These are phyloP conservation scores for Volucella bombylans DNA, from an alignment of 2,888 invertebrate genomes.

Conservation along the genomic window DNA sequence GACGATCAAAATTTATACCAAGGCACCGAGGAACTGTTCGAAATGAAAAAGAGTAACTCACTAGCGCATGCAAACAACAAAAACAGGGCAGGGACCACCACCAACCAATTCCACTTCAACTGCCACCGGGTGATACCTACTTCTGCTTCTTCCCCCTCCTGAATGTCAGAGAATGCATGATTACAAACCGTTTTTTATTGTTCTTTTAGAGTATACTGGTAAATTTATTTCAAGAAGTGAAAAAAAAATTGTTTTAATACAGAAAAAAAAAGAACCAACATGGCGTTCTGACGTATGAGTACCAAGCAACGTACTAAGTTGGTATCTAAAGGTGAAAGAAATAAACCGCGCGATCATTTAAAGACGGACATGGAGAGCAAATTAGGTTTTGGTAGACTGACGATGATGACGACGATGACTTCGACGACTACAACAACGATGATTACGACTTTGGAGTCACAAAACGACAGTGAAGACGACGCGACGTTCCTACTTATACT, in stretches of 20 bases:
- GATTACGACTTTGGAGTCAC: not conserved
- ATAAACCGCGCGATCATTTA: slow-evolving; percentile 71
- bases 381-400: slow-evolving; percentile 72
- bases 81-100: slow-evolving; percentile 49
- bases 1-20: slow-evolving; percentile 35
- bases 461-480: not conserved
- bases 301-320: slow-evolving; percentile 9
- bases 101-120: slow-evolving; percentile 51
- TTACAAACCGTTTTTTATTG: slow-evolving; percentile 54
- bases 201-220: slow-evolving; percentile 43
- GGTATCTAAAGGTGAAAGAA: slow-evolving; percentile 60
- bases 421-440: not conserved
- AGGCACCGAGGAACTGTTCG: slow-evolving; percentile 37
- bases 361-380: slow-evolving; percentile 59
- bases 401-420: slow-evolving; percentile 30
- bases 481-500: slow-evolving; percentile 28
- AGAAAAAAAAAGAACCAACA: slow-evolving; percentile 24
- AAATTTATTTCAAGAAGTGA: slow-evolving; percentile 36
- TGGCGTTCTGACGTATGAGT: slow-evolving; percentile 32
- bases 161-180: slow-evolving; percentile 29
- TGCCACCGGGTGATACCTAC: slow-evolving; percentile 65
- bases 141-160: slow-evolving; percentile 39
- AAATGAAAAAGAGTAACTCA: slow-evolving; percentile 61
- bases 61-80: slow-evolving; percentile 45
- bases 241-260: not conserved